A percentile compares a stretch with the other conserved stretches of the same genome.
These are phyloP conservation scores for Antennarius maculatus DNA, from an alignment of 2,797 vertebrate genomes.

Conservation along the genomic window DNA sequence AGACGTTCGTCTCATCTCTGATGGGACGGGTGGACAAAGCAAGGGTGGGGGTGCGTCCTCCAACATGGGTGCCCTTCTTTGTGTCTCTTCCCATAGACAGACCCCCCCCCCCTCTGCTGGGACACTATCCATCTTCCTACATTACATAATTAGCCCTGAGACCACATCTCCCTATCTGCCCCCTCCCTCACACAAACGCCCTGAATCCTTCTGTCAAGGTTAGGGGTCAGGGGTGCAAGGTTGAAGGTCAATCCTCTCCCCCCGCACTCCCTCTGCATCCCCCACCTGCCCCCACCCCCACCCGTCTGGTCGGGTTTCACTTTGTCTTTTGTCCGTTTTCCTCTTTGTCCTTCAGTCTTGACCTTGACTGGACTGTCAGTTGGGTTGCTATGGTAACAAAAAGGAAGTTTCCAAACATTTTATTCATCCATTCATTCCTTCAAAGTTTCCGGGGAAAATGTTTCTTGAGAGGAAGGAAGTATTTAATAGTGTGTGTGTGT, in stretches of 20 bases:
- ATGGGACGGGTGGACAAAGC: not conserved
- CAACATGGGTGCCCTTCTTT: constrained; percentile 42
- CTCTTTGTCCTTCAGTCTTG: constrained; percentile 52
- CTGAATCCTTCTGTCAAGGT: constrained; percentile 58
- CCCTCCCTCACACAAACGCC: constrained; percentile 25
- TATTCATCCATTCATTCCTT: too few relatives aligned
- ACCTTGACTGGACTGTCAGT: constrained; percentile 29
- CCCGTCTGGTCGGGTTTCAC: constrained; percentile 3
- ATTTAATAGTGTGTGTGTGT: too few relatives aligned
- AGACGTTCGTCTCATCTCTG: constrained; percentile 15
- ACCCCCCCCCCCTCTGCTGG: constrained; percentile 44
- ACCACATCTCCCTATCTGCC: constrained; percentile 38
- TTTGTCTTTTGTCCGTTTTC: constrained; percentile 31
- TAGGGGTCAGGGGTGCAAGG: constrained; percentile 47
- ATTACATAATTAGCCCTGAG: constrained; percentile 46
- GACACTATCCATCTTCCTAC: constrained; percentile 67
- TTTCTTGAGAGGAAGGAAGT: too few relatives aligned
- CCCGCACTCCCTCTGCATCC: constrained; percentile 22
- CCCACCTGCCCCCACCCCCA: constrained; percentile 29
- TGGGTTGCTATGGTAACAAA: too few relatives aligned
- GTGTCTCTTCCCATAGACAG: constrained; percentile 30
- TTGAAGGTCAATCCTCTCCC: constrained; percentile 50
- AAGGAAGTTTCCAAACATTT: too few relatives aligned
- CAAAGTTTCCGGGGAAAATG: too few relatives aligned
- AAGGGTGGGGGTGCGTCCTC: not conserved